Base-by-base conservation (phyloP, 2,797 vertebrate species). In the Sebastes variabilis region DNA sequence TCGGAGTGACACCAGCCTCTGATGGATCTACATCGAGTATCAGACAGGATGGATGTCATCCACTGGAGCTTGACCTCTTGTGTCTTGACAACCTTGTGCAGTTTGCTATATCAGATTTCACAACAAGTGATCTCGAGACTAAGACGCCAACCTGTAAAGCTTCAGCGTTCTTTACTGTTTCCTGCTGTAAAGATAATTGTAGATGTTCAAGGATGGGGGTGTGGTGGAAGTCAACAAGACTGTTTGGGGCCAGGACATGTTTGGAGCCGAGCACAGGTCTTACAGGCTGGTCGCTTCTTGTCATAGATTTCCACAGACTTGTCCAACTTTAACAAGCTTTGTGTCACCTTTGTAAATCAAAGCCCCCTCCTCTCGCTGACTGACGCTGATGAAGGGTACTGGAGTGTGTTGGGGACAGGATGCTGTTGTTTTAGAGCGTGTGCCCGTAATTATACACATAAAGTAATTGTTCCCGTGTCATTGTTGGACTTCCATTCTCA, bases 141-240 rank as follows among this genome's bases (percentile, higher is more conserved):
- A 16, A 88, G 69, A 83, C 60, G 65, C 70, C n/a, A 32, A 25
- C 49, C 55, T 82, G 71, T 64, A 30, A 69, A 80, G 83, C 77
- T 70, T 64, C 25, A 84, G 88, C 80, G 77, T 72, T 24, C 77
- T 92, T 90, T 83, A 90, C 75, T 58, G 87, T 90, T 95, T 95
- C 93, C 93, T 94, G 93, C 91, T 80, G 88, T 91, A 93, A 94
- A 94, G 88, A 90, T 93, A 93, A 94, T 94, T 90, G 90, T 58
- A 89, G 83, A 92, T 78, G 83, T 85, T 83, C 1, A 42, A 76
- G 76, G 82, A 74, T 68, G 82, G 84, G 86, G 83, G 88, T 79
- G 90, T 87, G 80, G 87, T 88, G 81, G 85, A 88, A 88, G 88
- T 89, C 85, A 87, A 90, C 84, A 85, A 72, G 80, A 90, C 75